These are phyloP conservation scores for Tenualosa ilisha DNA, from an alignment of 2,797 vertebrate species.

Conservation along the genomic window DNA sequence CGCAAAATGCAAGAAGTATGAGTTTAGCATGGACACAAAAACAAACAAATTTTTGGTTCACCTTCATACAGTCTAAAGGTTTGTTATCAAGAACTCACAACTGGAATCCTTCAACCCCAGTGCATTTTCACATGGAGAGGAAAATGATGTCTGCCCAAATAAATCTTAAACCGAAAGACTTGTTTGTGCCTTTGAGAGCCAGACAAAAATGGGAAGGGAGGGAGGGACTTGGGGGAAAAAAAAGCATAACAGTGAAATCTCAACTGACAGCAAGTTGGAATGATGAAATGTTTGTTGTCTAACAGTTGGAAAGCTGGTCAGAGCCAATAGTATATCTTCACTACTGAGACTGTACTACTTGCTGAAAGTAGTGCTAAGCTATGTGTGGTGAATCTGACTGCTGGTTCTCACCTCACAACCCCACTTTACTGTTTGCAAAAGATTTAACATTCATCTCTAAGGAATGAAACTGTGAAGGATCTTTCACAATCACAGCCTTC, in stretches of 20 bases:
- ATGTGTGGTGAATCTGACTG: neutral
- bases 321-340: neutral
- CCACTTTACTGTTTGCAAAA: neutral
- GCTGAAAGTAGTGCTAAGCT: neutral
- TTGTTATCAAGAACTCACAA: neutral
- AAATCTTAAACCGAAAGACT: neutral
- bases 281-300: slow-evolving; percentile 12
- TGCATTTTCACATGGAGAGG: neutral
- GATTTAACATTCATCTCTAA: neutral
- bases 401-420: neutral
- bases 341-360: neutral
- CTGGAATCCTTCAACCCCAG: neutral
- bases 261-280: slow-evolving; percentile 15
- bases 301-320: neutral
- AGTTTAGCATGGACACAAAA: neutral
- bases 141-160: neutral
- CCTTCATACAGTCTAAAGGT: neutral
- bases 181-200: neutral
- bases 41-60: neutral
- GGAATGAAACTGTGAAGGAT: slow-evolving; percentile 5
- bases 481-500: slow-evolving; percentile 1
- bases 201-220: neutral
- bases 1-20: neutral
- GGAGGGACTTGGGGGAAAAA: neutral
- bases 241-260: neutral